Evolutionary conservation across 2,888 invertebrate species (phyloP), one percentile per base, ranked within the genome.

Genomic region (Bursaphelenchus okinawaensis): DNA sequence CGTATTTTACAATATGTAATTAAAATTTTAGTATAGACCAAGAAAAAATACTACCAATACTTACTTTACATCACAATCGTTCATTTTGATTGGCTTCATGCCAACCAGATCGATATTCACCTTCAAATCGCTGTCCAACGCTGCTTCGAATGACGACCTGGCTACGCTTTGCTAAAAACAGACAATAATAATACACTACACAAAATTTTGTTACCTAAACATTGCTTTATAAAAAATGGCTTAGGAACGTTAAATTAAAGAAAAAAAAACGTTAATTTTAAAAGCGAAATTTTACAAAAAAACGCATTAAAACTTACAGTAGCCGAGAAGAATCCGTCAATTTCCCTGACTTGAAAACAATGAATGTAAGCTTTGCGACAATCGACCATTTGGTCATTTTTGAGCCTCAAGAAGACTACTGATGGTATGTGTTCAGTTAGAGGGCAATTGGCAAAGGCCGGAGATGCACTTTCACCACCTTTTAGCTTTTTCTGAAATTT

Each of bases 101-200:
- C 40, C 40, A 19, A 50, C 40, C 50, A 59, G 26, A 40, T 59
- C 60, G 50, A 59, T 59, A 50, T 59, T 50, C 16, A 59, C 52
- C 28, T 40, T 59, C 19, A 59, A 50, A 9, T 59, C 60, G 22
- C 3, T 4, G 7, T 59, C 40, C n/a, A 59, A 27, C 20, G 22
- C 1, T 50, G 50, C 51, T 23, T 59, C 50, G 51, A 59, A 59
- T 4, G 19, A 20, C 16, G 29, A 31, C 1, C 51, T 50, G 9
- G 19, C 55, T 40, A 59, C 50, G 50, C n/a, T 20, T 27, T 20
- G 22, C 60, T 59, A 26, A 29, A 52, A 59, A 27, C 27, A 27
- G n/a, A 6, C 27, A 54, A 9, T 54, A 19, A 19, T 16, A 9
- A 40, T 54, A n/a, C n/a, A n/a, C n/a, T n/a, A n/a, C n/a, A n/a